Evolutionary conservation across 1,140 invertebrate species (phyloP).

Genomic region (Drosophila yakuba): DNA sequence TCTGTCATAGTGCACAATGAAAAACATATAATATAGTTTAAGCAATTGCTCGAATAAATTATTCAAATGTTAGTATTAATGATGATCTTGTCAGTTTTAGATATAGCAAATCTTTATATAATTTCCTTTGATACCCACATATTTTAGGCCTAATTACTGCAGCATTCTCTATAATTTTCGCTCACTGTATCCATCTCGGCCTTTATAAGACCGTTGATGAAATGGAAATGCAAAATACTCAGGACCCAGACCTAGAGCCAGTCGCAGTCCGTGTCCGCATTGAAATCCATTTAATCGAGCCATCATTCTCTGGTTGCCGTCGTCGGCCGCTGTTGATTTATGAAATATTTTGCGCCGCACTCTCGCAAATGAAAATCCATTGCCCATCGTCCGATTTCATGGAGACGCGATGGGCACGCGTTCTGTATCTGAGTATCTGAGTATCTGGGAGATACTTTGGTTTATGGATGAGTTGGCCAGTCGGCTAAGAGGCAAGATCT

Average conservation of each 20-base stretch:
- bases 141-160: background rate
- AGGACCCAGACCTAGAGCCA: conserved; percentile 36
- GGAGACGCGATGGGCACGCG: conserved; percentile 12
- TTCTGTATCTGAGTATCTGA: conserved; percentile 3
- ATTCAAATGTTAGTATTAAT: no score
- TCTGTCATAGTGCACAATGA: conserved; percentile 14
- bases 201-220: conserved; percentile 63
- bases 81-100: no score
- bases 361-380: conserved; percentile 74
- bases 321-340: conserved; percentile 66
- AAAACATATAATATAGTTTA: background rate
- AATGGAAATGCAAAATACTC: conserved; percentile 70
- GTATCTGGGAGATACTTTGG: conserved; percentile 35
- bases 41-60: background rate
- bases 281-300: conserved; percentile 83
- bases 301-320: conserved; percentile 58
- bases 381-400: conserved; percentile 54
- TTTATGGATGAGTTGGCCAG: conserved; percentile 48
- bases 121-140: no score
- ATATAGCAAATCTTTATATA: no score
- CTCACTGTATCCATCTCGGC: conserved; percentile 25
- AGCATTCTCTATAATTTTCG: background rate
- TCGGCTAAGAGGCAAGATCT: conserved; percentile 6
- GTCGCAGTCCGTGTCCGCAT: conserved; percentile 50
- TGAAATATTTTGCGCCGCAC: conserved; percentile 69